A percentile compares a stretch with the other conserved stretches of the same genome.
Evolutionary conservation across 2,888 invertebrate genomes (phyloP).

Genomic region (Blastobasis lacticolella): DNA sequence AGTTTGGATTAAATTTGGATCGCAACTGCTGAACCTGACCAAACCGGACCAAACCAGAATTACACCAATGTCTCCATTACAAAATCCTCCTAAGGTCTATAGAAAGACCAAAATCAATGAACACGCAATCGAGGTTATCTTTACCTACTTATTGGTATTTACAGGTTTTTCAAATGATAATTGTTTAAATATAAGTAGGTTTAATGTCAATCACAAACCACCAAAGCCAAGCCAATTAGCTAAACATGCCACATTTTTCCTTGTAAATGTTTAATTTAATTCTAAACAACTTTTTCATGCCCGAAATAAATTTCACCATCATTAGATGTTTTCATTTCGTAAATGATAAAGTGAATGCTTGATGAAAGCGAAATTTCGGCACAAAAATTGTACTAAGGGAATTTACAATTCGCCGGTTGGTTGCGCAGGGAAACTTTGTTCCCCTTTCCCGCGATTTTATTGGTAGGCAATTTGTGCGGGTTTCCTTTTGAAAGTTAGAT

Average conservation of each 20-base stretch:
- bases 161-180: no score
- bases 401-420: slow-evolving; percentile 2
- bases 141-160: no score
- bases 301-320: not conserved
- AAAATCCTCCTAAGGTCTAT: no score
- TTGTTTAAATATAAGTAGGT: no score
- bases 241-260: not conserved
- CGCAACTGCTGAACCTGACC: no score
- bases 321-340: slow-evolving; percentile 1
- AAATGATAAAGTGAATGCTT: slow-evolving; percentile 3
- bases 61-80: no score
- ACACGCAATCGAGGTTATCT: no score
- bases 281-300: not conserved
- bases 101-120: no score
- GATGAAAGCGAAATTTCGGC: not conserved
- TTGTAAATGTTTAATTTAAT: slow-evolving; percentile 1
- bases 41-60: no score
- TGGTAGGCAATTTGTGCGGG: slow-evolving; percentile 1
- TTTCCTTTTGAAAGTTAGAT: not conserved
- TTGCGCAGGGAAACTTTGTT: not conserved
- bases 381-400: not conserved
- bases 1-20: no score
- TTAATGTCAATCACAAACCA: no score
- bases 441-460: not conserved
- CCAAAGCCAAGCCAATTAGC: no score